Base-by-base conservation (phyloP, 2,888 invertebrate species). In the Eupithecia vulgata region DNA sequence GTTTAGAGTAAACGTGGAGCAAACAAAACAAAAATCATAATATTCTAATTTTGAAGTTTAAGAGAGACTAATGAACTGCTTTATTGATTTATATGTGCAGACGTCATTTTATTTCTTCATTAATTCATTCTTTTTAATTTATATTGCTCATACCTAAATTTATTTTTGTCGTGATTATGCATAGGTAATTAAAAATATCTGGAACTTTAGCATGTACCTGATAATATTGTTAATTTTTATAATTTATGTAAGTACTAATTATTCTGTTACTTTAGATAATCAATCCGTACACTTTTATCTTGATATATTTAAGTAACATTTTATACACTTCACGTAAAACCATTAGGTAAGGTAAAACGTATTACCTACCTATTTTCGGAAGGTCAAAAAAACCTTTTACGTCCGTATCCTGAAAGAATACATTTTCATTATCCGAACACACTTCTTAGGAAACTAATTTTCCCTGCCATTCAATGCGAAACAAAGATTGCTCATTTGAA, bases 391-490 rank as follows among this genome's bases (percentile, higher is more conserved):
- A 48, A n/a, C 48, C 42, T 67, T 57, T 57, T 57, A 57, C 17
- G 40, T 21, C 15, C 37, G 40, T 35, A 61, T 68, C 69, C 72
- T 72, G 76, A 77, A 71, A 78, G 68, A 76, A 76, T 76, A 78
- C 68, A 72, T 79, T 78, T 78, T 76, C 76, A 79, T 79, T 77
- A 76, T 52, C 66, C 61, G 37, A 74, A 68, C 71, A 64, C 67
- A 68, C 72, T 42, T 72, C 71, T 10, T 5, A 73, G 66, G 75
- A 76, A 79, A 79, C 76, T 77, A 79, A 78, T 79, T 79, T 79
- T 76, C 79, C 42, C 57, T 76, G 62, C 76, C 72, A 74, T 77
- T 78, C 71, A 76, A 74, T 78, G 71, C 75, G 61, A 62, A 57
- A 72, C 64, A 72, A 74, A 74, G 71, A 74, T 73, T 76, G 65